Conservation (phyloP, 2,113 vertebrate species). For the Camelus dromedarius region DNA sequence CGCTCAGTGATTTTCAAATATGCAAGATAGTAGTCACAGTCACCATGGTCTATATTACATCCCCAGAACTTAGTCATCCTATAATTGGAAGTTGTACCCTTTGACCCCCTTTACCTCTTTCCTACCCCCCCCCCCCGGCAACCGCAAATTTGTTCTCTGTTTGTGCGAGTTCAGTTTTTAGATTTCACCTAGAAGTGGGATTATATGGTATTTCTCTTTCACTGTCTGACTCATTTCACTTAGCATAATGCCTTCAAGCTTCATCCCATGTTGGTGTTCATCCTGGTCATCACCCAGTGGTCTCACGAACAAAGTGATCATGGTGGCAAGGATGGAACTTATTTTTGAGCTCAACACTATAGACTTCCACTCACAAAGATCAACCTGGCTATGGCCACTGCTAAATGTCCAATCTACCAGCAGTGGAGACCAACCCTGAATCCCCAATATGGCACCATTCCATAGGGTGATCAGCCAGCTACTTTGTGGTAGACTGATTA, state of each 20-base stretch:
- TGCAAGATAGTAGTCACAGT: not conserved
- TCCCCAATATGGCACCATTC: not conserved
- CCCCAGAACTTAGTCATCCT: not conserved
- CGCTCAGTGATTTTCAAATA: not conserved
- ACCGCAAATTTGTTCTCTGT: not conserved
- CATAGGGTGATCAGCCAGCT: not conserved
- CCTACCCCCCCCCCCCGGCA: not conserved
- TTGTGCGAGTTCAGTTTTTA: not conserved
- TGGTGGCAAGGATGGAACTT: not conserved
- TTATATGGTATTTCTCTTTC: not conserved
- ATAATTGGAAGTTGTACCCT: not conserved
- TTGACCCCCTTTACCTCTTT: not conserved
- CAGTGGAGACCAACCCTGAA: not conserved
- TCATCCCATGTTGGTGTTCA: not conserved
- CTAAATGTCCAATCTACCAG: not conserved
- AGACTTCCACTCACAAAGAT: not conserved
- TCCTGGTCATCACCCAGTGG: not conserved
- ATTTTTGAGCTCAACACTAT: not conserved
- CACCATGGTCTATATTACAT: not conserved
- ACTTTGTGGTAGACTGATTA: not conserved
- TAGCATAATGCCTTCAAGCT: not conserved
- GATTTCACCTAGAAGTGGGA: not conserved
- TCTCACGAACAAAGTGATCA: not conserved
- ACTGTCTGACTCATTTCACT: not conserved
- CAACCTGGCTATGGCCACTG: not conserved